Evolutionary conservation across 1,140 invertebrate species (phyloP).

Genomic region (Sitophilus oryzae): DNA sequence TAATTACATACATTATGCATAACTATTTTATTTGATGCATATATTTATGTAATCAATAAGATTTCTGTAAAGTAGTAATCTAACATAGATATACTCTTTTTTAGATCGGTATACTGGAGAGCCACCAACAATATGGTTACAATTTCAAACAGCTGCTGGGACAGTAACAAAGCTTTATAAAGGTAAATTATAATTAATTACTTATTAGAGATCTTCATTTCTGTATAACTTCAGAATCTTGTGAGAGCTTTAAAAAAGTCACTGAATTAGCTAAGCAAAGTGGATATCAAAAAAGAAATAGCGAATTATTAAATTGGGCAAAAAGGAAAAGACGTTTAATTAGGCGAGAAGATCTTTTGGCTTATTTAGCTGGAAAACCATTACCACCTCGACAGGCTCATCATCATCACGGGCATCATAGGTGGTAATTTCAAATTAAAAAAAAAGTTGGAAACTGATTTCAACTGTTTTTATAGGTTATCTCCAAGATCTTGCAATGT

Average conservation of each 20-base stretch:
- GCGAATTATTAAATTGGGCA: conserved; percentile 73
- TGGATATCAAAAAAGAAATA: conserved; percentile 67
- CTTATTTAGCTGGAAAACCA: conserved; percentile 73
- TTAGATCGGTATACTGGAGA: conserved; percentile 47
- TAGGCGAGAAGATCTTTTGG: conserved; percentile 68
- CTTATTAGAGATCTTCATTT: not conserved
- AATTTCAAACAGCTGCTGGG: conserved; percentile 76
- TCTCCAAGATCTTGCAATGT: conserved; percentile 52
- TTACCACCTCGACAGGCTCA: conserved; percentile 49
- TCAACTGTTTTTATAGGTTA: conserved; percentile 30
- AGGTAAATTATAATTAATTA: conserved; percentile 50
- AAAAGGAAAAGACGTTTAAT: conserved; percentile 65
- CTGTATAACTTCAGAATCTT: conserved; percentile 54
- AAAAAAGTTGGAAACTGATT: not conserved
- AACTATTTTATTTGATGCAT: too few species aligned
- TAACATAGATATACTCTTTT: too few species aligned
- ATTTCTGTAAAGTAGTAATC: too few species aligned
- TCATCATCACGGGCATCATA: conserved; percentile 36
- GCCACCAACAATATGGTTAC: conserved; percentile 65
- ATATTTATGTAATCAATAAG: too few species aligned
- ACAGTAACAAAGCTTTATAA: conserved; percentile 74
- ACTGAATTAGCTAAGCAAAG: conserved; percentile 65
- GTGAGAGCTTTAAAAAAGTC: conserved; percentile 62
- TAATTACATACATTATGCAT: too few species aligned
- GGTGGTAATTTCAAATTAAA: conserved; percentile 6